phyloP scores from a whole-genome alignment of 2,797 vertebrate species.

The Ciconia nigra region DNA sequence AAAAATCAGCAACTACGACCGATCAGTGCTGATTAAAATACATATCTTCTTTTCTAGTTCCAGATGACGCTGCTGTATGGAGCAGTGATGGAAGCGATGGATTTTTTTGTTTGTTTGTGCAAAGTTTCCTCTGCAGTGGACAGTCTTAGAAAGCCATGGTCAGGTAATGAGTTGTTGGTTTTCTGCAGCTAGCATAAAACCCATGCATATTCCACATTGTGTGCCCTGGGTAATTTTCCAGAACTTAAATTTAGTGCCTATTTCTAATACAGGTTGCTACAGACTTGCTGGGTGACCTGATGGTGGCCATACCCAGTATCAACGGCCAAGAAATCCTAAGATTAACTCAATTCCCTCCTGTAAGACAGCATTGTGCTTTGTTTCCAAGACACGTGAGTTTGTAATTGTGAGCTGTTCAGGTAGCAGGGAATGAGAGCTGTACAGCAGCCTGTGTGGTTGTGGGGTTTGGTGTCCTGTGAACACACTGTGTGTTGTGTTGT shows the following conservation, averaged over 20 bases:
- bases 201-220: fast-evolving
- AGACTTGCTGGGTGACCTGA: not conserved
- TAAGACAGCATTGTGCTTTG: fast-evolving
- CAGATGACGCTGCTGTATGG: not conserved
- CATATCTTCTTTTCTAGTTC: not conserved
- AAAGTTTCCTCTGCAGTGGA: not conserved
- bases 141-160: fast-evolving
- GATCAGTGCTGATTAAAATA: slow-evolving; percentile 6
- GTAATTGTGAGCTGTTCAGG: not conserved
- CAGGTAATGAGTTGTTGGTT: not conserved
- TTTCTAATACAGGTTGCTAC: fast-evolving
- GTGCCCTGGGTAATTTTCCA: not conserved
- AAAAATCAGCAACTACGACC: slow-evolving; percentile 8
- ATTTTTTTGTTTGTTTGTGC: too few species aligned
- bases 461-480: not conserved
- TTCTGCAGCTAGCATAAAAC: not conserved
- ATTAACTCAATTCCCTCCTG: not conserved
- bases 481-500: fast-evolving
- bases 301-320: not conserved
- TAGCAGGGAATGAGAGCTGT: not conserved
- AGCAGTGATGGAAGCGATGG: not conserved
- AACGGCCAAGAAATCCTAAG: not conserved
- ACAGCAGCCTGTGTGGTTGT: fast-evolving
- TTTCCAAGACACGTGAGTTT: fast-evolving
- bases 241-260: fast-evolving